Evolutionary conservation across 2,888 invertebrate genomes (phyloP), one percentile per base, ranked within the genome.

Genomic region (Andrena haemorrhoa): DNA sequence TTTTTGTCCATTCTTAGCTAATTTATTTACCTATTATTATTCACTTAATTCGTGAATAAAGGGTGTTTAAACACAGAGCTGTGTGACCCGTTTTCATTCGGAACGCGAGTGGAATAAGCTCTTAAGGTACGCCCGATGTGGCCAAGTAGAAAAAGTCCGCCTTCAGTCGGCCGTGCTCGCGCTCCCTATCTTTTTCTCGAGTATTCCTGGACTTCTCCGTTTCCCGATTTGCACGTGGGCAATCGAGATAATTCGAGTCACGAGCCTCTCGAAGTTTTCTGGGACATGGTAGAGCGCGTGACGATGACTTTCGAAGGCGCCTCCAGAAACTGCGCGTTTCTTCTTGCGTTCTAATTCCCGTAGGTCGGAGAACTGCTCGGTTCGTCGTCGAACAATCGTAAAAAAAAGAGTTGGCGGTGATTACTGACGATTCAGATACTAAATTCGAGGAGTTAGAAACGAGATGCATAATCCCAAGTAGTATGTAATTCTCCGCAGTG

Each of bases 221-320:
- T 64, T 60, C 20, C 51, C 75, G 64, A 82, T 49, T 35, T 56
- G 76, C 81, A 85, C 85, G 87, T 76, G 85, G 75, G 56, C 75
- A 20, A 29, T 53, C 75, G 79, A 75, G 83, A 79, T 83, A 81
- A 87, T 85, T 85, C 78, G 68, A 82, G 85, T 87, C 87, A 87
- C 87, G 87, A 74, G 79, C 61, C 66, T 53, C 66, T 72, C 41
- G 63, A 35, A 61, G 76, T 65, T 83, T 87, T 83, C 81, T 69
- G 74, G 66, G 80, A 83, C 35, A 58, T 20, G 41, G 64, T 41
- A 20, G 26, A 49, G 33, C 29, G 35, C 29, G 26, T 56, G 64
- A 31, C 33, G 71, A 49, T 23, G 73, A 73, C 49, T 75, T 75
- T 82, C 85, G 64, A 76, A 66, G 61, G 41, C 33, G 56, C 20